Evolutionary conservation across 2,113 vertebrate genomes (phyloP), one percentile per base, ranked within the genome.

Genomic region (Odontesthes bonariensis): DNA sequence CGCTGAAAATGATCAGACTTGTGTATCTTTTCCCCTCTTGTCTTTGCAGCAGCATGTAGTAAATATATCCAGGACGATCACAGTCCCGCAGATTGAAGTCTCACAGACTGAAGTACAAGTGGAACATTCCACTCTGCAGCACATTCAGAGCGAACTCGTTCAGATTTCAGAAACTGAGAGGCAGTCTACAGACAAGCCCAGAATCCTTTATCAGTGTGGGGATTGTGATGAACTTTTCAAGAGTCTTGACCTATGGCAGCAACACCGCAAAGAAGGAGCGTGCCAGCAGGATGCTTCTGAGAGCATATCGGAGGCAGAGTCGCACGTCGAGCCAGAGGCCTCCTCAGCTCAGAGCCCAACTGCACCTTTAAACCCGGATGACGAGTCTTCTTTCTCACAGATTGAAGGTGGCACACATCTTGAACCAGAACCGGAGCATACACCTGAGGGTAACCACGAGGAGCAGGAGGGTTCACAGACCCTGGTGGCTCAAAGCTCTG

Each of bases 161-260:
- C 1, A 27, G 81, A 1, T 51, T 16, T 22, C 33, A 27, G 62
- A 60, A 1, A 73, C 53, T 46, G 77, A 82, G 65, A 88, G 86
- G 27, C 74, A 88, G 51, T 4, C 56, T 6, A 40, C 80, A 5
- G 92, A 94, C 55, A 89, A 89, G 58, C 91, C 92, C 8, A 84
- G 91, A 22, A 94, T 94, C 58, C 92, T 93, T 38, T 98, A 97
- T 6, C 95, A 97, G 83, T 97, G 97, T 72, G 94, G 94, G 2
- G 97, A 97, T 62, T 97, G 96, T 61, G 95, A 96, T 61, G 92
- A 94, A 2, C 92, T 97, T 2, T 97, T 98, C 1, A 87, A 93
- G 44, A 95, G 88, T 19, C 95, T 96, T 33, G 92, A 94, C 12
- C 86, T 95, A 12, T 97, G 96, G 96, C 93, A 97, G 60, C 93